A percentile compares a stretch with the other conserved stretches of the same genome.
These are phyloP conservation scores for Cirrhinus mrigala DNA, from an alignment of 2,797 vertebrate genomes.

Conservation along the genomic window DNA sequence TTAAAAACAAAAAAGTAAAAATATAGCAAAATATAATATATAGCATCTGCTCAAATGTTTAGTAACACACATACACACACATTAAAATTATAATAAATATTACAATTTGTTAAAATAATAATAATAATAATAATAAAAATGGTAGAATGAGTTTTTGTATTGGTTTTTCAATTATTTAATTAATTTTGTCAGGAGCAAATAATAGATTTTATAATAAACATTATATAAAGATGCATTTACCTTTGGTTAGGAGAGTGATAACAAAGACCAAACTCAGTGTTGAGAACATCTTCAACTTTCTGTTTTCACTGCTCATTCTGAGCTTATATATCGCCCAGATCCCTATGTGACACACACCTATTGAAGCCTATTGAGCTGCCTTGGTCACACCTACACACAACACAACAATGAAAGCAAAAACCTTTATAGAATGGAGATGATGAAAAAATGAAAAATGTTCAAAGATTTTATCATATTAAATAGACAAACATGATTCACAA, in stretches of 20 bases:
- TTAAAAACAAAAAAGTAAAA: not conserved
- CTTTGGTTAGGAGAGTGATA: conserved; percentile 21
- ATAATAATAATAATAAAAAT: too few species aligned
- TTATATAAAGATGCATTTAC: conserved; percentile 15
- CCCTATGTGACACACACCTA: not conserved
- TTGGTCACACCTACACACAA: not conserved
- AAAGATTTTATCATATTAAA: not conserved
- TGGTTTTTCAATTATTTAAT: not conserved
- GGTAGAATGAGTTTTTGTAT: too few species aligned
- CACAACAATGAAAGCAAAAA: not conserved
- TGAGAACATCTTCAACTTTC: conserved; percentile 23
- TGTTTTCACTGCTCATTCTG: not conserved
- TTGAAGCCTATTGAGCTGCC: not conserved
- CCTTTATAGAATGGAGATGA: not conserved
- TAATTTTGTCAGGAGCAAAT: not conserved
- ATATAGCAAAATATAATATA: too few species aligned
- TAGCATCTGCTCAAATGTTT: too few species aligned
- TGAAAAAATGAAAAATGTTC: not conserved
- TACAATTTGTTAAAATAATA: too few species aligned
- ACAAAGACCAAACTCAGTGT: conserved; percentile 33
- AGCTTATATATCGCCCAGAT: not conserved
- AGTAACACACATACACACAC: too few species aligned
- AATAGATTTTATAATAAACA: not conserved
- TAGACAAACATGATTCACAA: not conserved
- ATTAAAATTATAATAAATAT: too few species aligned